Evolutionary conservation across 2,888 invertebrate genomes (phyloP), one percentile per base, ranked within the genome.

Genomic region (Diarsia brunnea): DNA sequence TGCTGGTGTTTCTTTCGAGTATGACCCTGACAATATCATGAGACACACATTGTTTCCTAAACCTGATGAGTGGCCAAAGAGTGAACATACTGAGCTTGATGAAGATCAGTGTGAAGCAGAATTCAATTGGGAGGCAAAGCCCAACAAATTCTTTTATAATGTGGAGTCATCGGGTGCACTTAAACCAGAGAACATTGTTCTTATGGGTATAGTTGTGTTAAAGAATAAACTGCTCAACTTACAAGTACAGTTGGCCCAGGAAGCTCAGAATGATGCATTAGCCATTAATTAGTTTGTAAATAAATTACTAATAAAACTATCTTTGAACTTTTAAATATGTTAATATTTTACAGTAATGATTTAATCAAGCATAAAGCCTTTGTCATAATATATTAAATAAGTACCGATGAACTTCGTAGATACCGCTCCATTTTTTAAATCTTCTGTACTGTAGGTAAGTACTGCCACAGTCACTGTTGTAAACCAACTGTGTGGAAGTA

Each of bases 1-100:
- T 0, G 99, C 99, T 69, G 99, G 99, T 63, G 99, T 99, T 1
- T 98, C 98, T 70, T 99, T 99, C 95, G 99, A 99, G 94, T 99
- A 99, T 95, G 99, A 99, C 95, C 99, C 99, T 0, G 99, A 99
- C 92, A 99, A 99, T 96, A 97, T 98, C 0, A 98, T 99, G 97
- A 97, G 99, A 60, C 99, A 99, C 91, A 99, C 99, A 4, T 96
- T 99, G 53, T 99, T 97, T 89, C 99, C 99, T 0, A 99, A 99
- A 93, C 99, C 99, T 5, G 99, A 99, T 90, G 99, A 99, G 94
- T 99, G 99, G 99, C 99, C 99, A 0, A 99, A 99, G 94, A 99
- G 99, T 95, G 99, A 99, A 96, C 99, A 99, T 92, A 98, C 98
- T 16, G 99, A 99, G 94, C 94, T 99, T 24, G 98, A 98, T 84